Evolutionary conservation across 2,113 vertebrate genomes (phyloP), one percentile per base, ranked within the genome.

Genomic region (Alligator mississippiensis): DNA sequence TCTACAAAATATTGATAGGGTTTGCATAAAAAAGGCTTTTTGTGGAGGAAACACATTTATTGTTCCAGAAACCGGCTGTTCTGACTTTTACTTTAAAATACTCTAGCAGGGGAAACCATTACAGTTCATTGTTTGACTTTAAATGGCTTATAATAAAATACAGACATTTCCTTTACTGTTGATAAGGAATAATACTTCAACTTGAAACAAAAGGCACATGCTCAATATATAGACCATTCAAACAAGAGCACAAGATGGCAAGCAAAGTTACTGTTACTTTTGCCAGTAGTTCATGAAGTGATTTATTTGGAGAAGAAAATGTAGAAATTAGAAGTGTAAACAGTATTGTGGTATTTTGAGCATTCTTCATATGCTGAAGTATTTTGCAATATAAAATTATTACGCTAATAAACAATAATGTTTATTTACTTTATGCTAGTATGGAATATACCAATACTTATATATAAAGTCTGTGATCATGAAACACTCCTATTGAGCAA

Each of bases 321-420:
- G 22, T 90, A n/a, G 2, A 57, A 57, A 10, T 3, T 76, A 30
- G 28, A 84, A 81, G 5, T 80, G 70, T 76, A 81, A 91, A 57
- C 77, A 57, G 30, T 84, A 68, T 13, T 72, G 22, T 75, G 34
- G 38, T 81, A 62, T 59, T 90, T 24, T 38, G 59, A 8, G 1
- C 77, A 82, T 34, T 34, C 11, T 74, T 18, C 11, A 24, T 38
- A 47, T 47, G 38, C 30, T 72, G 68, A 5, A 82, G 72, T 89
- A 84, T 2, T 85, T 81, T 57, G 16, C 80, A 90, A 74, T 81
- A 58, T 10, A 84, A 68, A 27, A 28, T 77, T 77, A 80, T 55
- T n/a, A 96, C 89, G 57, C 13, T 94, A 77, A 90, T 55, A 78
- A 60, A 77, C 78, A 28, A 34, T 63, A 96, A 96, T 93, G 75